Evolutionary conservation across 35 echinoderm and acorn worm genomes (phyloP).

Genomic region (Strongylocentrotus purpuratus): DNA sequence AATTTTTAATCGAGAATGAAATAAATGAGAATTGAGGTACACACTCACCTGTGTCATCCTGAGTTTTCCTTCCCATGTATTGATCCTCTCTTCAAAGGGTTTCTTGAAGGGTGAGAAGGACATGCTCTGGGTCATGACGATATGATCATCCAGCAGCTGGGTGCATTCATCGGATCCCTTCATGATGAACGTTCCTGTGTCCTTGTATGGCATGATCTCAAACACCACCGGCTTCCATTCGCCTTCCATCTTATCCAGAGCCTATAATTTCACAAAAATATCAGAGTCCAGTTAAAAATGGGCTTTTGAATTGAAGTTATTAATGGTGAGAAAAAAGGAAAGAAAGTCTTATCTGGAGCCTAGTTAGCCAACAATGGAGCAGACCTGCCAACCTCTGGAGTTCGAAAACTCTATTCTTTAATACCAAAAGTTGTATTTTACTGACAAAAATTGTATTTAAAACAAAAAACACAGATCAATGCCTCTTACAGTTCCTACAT

Average conservation of each 20-base stretch:
- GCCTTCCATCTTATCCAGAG: slow-evolving; percentile 96
- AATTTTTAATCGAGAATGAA: too few relatives aligned
- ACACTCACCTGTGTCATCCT: slow-evolving; percentile 96
- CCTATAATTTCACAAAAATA: slow-evolving; percentile 46
- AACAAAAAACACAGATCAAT: too few relatives aligned
- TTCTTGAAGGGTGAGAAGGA: slow-evolving; percentile 99
- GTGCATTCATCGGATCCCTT: slow-evolving; percentile 99
- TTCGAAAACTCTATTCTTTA: too few relatives aligned
- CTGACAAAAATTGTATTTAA: too few relatives aligned
- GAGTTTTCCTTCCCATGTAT: slow-evolving; percentile 97
- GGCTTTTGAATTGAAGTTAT: too few relatives aligned
- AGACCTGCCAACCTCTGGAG: too few relatives aligned
- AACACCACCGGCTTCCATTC: slow-evolving; percentile 98
- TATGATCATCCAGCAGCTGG: slow-evolving; percentile 94
- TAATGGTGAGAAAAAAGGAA: too few relatives aligned
- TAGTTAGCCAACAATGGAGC: too few relatives aligned
- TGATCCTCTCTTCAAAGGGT: slow-evolving; percentile 97
- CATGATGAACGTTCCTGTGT: slow-evolving; percentile 97
- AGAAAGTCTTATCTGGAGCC: too few relatives aligned
- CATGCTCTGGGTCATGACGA: slow-evolving; percentile 99
- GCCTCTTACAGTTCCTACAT: too few relatives aligned
- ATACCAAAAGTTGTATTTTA: too few relatives aligned
- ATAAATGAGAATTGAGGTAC: too few relatives aligned
- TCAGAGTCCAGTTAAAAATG: neutral
- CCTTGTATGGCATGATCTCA: slow-evolving; percentile 98